These are phyloP conservation scores for Linnaemya vulpina DNA, from an alignment of 2,888 invertebrate species.

Conservation along the genomic window DNA sequence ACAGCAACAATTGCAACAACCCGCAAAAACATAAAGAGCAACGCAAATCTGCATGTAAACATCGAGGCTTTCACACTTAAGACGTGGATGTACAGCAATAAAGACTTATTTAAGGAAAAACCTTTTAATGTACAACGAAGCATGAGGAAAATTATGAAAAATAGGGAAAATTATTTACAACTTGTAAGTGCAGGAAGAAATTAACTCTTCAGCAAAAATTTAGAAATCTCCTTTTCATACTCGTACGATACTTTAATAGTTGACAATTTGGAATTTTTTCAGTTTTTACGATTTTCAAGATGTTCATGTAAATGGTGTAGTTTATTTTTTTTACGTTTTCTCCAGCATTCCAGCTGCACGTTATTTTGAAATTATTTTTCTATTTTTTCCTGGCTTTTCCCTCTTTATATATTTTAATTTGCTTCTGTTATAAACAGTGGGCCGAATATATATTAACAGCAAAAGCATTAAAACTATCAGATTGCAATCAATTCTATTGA, in stretches of 20 bases:
- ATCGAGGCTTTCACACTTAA: conserved; percentile 66
- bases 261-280: not conserved
- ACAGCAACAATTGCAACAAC: conserved; percentile 27
- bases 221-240: not conserved
- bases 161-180: no score
- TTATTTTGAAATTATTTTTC: conserved; percentile 15
- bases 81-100: conserved; percentile 29
- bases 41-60: conserved; percentile 67
- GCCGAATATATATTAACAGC: not conserved
- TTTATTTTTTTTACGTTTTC: not conserved
- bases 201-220: no score
- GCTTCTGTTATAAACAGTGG: conserved; percentile 5
- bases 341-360: not conserved
- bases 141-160: not conserved
- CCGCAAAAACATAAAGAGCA: conserved; percentile 1
- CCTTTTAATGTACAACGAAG: conserved; percentile 41
- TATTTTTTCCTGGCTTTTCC: not conserved
- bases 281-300: not conserved
- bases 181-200: no score
- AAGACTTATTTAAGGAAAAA: not conserved
- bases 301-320: conserved; percentile 4
- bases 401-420: conserved; percentile 29
- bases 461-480: not conserved
- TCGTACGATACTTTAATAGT: not conserved
- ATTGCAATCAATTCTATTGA: not conserved